phyloP scores from a whole-genome alignment of 2,113 vertebrate genomes.

The Progne subis region DNA sequence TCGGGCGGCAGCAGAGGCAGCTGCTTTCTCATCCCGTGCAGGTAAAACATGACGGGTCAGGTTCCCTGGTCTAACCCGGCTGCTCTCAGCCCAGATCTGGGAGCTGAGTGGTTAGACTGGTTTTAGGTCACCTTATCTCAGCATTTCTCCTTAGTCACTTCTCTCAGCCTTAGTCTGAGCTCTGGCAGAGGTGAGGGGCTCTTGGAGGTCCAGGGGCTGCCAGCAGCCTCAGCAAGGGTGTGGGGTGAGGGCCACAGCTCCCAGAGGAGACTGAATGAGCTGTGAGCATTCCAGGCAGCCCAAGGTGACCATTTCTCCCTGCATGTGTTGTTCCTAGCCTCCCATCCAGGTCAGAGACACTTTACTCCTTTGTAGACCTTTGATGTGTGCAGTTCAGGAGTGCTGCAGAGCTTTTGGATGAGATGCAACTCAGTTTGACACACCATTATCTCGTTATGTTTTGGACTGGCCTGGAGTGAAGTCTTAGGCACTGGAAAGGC shows the following conservation, averaged over 20 bases:
- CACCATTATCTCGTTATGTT: rapidly evolving
- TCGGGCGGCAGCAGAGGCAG: rapidly evolving
- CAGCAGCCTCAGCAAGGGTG: not conserved
- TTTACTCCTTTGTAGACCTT: not conserved
- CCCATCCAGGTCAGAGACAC: not conserved
- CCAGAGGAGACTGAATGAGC: not conserved
- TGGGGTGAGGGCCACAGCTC: not conserved
- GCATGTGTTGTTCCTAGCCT: not conserved
- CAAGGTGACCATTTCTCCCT: not conserved
- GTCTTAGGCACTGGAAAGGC: not conserved
- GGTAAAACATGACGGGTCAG: not conserved
- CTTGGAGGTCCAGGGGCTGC: not conserved
- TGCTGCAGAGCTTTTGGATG: not conserved
- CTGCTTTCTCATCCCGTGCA: not conserved
- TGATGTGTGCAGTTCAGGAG: not conserved
- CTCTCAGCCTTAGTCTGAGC: not conserved
- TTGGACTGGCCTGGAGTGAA: not conserved
- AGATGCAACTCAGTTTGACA: rapidly evolving
- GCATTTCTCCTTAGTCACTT: no score
- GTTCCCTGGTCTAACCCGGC: not conserved
- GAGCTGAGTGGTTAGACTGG: not conserved
- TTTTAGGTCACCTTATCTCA: not conserved
- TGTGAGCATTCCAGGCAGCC: not conserved
- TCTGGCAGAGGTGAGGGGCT: not conserved
- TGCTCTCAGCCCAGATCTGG: not conserved